A percentile compares a stretch with the other conserved stretches of the same genome.
Evolutionary conservation across 2,797 vertebrate species (phyloP).

Genomic region (Anas bernieri): DNA sequence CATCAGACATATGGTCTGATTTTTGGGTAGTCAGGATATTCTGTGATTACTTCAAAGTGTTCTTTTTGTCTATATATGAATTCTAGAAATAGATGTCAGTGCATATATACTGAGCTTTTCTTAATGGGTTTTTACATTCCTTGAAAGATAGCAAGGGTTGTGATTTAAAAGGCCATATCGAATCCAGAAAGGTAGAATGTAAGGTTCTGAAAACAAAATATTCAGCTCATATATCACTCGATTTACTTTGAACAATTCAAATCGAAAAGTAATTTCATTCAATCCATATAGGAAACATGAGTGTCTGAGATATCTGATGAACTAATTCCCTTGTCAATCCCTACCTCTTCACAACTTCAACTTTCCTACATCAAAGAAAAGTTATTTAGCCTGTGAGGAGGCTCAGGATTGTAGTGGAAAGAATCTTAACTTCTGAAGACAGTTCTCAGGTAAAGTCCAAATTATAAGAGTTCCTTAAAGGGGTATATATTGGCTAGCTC

Average conservation of each 20-base stretch:
- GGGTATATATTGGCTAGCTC: not conserved
- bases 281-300: not conserved
- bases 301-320: constrained; percentile 12
- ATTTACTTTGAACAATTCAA: not conserved
- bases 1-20: not conserved
- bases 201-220: not conserved
- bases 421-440: not conserved
- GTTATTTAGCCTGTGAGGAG: not conserved
- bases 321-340: not conserved
- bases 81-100: not conserved
- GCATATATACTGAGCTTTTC: not conserved
- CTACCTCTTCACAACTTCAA: not conserved
- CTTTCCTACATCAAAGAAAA: not conserved
- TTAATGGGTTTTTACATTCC: not conserved
- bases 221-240: not conserved
- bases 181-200: not conserved
- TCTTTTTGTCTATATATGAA: not conserved
- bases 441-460: not conserved
- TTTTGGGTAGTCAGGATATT: not conserved
- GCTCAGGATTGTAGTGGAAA: not conserved
- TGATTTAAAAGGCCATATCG: not conserved
- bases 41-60: not conserved
- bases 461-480: not conserved
- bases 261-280: constrained; percentile 26
- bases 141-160: not conserved